Evolutionary conservation across 2,113 vertebrate species (phyloP).

Genomic region (Callopanchax toddi): DNA sequence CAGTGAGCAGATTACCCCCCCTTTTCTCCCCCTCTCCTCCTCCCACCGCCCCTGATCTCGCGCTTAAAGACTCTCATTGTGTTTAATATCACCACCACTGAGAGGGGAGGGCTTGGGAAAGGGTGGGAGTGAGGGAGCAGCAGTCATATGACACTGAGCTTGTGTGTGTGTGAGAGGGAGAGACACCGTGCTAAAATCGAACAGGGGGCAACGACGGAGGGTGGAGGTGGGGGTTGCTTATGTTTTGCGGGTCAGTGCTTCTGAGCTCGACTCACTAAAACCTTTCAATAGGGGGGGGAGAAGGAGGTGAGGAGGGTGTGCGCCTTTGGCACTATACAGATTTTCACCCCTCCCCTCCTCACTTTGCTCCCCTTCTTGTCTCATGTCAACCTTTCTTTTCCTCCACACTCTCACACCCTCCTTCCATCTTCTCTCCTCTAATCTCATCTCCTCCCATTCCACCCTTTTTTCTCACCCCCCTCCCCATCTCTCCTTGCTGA

Average conservation of each 20-base stretch:
- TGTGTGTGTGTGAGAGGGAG: constrained; percentile 45
- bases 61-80: constrained; percentile 80
- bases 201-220: constrained; percentile 17
- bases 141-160: constrained; percentile 72
- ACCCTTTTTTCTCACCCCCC: constrained; percentile 23
- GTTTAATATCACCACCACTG: constrained; percentile 75
- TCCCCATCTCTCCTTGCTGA: constrained; percentile 35
- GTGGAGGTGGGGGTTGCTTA: constrained; percentile 48
- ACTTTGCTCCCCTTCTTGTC: constrained; percentile 23
- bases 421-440: constrained; percentile 62
- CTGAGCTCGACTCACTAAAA: constrained; percentile 71
- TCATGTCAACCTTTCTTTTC: constrained; percentile 68
- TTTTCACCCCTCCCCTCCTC: constrained; percentile 4
- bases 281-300: constrained; percentile 65
- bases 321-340: constrained; percentile 65
- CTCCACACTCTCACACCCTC: constrained; percentile 58
- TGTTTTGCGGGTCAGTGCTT: constrained; percentile 76
- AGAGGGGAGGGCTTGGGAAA: constrained; percentile 61
- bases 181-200: constrained; percentile 46
- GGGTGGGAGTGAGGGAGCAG: constrained; percentile 37
- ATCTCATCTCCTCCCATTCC: constrained; percentile 53
- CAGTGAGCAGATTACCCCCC: constrained; percentile 78
- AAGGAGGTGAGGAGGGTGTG: constrained; percentile 9
- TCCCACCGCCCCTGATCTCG: constrained; percentile 66
- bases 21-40: constrained; percentile 17